Conservation (phyloP, 2,797 vertebrate genomes). For the Rhinogobio ventralis region DNA sequence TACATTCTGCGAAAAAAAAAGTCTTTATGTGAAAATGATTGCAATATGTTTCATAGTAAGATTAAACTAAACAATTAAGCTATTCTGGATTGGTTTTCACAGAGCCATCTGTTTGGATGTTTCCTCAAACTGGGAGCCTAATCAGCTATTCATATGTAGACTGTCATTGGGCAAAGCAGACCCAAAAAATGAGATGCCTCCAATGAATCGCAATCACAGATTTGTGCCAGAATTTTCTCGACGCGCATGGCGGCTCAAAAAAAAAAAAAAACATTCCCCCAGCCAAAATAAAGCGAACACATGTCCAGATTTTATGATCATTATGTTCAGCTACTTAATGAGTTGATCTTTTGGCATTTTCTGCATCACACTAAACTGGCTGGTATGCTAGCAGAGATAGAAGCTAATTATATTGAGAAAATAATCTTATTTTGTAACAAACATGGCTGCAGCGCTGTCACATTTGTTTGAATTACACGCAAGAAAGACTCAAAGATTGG, state of each 20-base stretch:
- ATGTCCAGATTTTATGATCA: constrained; percentile 70
- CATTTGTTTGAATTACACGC: constrained; percentile 54
- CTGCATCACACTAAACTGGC: constrained; percentile 54
- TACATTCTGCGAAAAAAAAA: constrained; percentile 49
- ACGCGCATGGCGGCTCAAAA: constrained; percentile 39
- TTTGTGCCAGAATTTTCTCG: constrained; percentile 62
- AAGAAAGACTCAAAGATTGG: constrained; percentile 40
- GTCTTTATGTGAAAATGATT: constrained; percentile 76
- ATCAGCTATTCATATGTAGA: constrained; percentile 66
- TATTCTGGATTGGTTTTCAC: constrained; percentile 74
- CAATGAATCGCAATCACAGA: constrained; percentile 61
- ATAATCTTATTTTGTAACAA: constrained; percentile 61
- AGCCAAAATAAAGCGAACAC: constrained; percentile 68
- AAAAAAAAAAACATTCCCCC: constrained; percentile 52
- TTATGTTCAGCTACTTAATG: constrained; percentile 70
- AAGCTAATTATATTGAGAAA: constrained; percentile 63
- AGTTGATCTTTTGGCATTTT: constrained; percentile 68
- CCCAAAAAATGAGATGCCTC: constrained; percentile 58
- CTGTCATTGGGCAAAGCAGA: constrained; percentile 62
- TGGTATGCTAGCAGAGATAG: constrained; percentile 56
- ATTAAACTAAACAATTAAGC: constrained; percentile 81
- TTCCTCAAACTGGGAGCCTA: constrained; percentile 75
- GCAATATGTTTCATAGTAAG: constrained; percentile 85
- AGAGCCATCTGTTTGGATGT: constrained; percentile 80
- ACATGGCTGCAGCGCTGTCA: constrained; percentile 46